Evolutionary conservation across 64 coral and sea anemone genomes (phyloP), one percentile per base, ranked within the genome.

Genomic region (Pocillopora verrucosa): DNA sequence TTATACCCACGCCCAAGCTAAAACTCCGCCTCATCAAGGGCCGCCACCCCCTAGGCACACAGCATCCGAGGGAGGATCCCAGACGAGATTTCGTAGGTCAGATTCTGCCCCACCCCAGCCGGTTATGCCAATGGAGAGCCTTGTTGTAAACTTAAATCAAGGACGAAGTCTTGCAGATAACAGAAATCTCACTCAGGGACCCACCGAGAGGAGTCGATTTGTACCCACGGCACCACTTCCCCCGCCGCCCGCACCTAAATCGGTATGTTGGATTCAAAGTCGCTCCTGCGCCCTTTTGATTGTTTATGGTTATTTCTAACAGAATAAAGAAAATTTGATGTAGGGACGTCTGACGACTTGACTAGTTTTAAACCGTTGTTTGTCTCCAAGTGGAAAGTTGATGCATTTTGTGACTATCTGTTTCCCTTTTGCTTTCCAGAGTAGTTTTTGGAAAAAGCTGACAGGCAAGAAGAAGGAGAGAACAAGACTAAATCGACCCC

Each of bases 401-500:
- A 24, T 11, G 17, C 64, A 16, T 20, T 76, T 13, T 24, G 11
- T 20, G 59, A 90, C 19, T 4, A 9, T 35, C 24, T 73, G 72
- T 34, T 74, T 36, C 0, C 35, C 13, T 72, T 19, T 74, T 61
- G 20, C 16, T 62, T 80, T 80, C 59, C 79, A 96, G 95, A 88
- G 91, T 84, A 79, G 95, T 26, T 93, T 96, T 74, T 96, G 95
- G 95, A 96, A 96, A 74, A 96, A 96, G 60, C 84, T 96, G 20
- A 96, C 87, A 51, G 74, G 75, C 30, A 96, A 93, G 89, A 96
- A 91, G 77, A 96, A 96, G 35, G 95, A 96, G 16, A 93, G 86
- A 61, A 26, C 90, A 80, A 68, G 62, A 22, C 13, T 72, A 37
- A 62, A 16, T n/a, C 92, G 89, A 36, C 91, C 95, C 16, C 88